phyloP scores from a whole-genome alignment of 1,140 invertebrate species.

The Colletes latitarsis region DNA sequence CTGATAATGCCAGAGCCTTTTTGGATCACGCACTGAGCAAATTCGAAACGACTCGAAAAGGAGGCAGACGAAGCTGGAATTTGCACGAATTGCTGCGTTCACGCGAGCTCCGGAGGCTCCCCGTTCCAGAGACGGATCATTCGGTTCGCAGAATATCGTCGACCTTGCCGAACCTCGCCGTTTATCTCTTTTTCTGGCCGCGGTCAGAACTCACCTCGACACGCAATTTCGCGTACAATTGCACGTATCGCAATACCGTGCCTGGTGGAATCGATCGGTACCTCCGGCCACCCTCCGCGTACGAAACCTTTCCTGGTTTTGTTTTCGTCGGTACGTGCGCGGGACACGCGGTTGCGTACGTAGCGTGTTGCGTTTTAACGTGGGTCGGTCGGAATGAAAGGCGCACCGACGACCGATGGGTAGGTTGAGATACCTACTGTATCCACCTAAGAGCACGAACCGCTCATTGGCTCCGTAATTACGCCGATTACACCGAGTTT shows the following conservation, averaged over 20 bases:
- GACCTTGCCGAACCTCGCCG: background rate
- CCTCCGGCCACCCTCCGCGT: background rate
- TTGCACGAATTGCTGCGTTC: too few relatives aligned
- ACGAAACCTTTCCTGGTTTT: constrained; percentile 31
- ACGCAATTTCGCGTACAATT: constrained; percentile 54
- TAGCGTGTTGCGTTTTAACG: constrained; percentile 23
- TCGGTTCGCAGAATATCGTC: constrained; percentile 11
- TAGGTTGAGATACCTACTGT: constrained; percentile 56
- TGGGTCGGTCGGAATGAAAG: constrained; percentile 63
- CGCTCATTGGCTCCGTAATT: constrained; percentile 52
- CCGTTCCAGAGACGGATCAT: background rate
- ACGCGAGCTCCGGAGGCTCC: too few relatives aligned
- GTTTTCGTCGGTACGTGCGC: constrained; percentile 25
- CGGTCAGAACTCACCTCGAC: background rate
- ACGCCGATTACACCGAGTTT: constrained; percentile 59
- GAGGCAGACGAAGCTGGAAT: too few relatives aligned
- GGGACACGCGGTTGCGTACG: constrained; percentile 20
- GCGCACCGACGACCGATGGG: constrained; percentile 28
- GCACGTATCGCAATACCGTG: background rate
- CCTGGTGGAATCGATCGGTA: constrained; percentile 12
- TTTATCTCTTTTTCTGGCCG: background rate
- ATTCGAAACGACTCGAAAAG: too few relatives aligned
- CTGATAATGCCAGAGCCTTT: too few relatives aligned
- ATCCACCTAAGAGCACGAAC: constrained; percentile 44
- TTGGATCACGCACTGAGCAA: too few relatives aligned